Conservation (phyloP, 2,888 invertebrate species). For the Heteromurus nitidus region DNA sequence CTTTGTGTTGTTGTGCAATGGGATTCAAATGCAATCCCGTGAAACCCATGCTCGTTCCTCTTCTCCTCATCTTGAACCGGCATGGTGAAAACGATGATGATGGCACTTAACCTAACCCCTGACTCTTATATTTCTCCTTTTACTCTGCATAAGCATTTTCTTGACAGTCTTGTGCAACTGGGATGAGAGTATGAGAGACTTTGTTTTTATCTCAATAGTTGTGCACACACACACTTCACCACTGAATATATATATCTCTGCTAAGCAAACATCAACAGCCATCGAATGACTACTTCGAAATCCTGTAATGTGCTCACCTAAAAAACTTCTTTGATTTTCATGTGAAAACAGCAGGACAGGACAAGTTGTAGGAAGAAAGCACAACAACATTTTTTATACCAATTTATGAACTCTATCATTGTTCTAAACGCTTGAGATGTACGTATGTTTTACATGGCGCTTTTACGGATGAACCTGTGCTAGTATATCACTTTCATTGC, state of each 20-base stretch:
- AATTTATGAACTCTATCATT: no score
- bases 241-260: no score
- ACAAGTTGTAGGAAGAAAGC: conserved; percentile 15
- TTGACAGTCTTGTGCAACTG: conserved; percentile 11
- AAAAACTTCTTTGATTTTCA: conserved; percentile 14
- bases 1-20: background rate
- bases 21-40: background rate
- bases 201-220: conserved; percentile 4
- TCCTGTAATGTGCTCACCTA: no score
- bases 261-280: background rate
- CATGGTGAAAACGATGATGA: conserved; percentile 4
- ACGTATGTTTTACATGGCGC: no score
- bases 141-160: conserved; percentile 12
- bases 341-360: conserved; percentile 49
- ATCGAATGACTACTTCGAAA: no score
- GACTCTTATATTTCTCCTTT: conserved; percentile 16
- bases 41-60: background rate
- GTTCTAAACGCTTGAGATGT: background rate
- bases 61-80: background rate
- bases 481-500: no score
- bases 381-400: background rate
- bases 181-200: background rate
- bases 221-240: no score
- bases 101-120: conserved; percentile 34
- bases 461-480: no score